These are phyloP conservation scores for Pitangus sulphuratus DNA, from an alignment of 2,797 vertebrate genomes.

Conservation along the genomic window DNA sequence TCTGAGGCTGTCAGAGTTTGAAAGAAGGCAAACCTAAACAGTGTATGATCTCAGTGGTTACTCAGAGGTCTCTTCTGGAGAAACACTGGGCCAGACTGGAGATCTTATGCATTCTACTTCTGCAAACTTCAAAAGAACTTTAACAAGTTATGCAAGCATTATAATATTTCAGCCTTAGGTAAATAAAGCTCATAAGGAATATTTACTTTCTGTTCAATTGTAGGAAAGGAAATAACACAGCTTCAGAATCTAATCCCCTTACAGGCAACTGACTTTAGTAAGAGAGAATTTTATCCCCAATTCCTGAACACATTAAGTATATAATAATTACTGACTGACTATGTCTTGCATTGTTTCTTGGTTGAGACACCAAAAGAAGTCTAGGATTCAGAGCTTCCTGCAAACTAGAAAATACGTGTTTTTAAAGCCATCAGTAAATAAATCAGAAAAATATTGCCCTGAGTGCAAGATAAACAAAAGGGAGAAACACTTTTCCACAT, in stretches of 20 bases:
- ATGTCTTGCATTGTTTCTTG: not conserved
- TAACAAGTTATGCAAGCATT: not conserved
- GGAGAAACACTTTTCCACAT: not conserved
- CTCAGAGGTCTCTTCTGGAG: not conserved
- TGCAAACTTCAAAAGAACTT: not conserved
- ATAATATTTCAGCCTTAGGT: not conserved
- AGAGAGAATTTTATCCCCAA: not conserved
- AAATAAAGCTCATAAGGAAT: not conserved
- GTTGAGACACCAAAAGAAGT: not conserved
- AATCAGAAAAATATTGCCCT: not conserved
- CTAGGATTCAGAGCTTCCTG: not conserved
- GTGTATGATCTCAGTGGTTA: not conserved
- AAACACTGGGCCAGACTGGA: not conserved
- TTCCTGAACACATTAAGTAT: not conserved
- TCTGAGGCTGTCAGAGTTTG: not conserved
- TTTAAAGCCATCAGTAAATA: not conserved
- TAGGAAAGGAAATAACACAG: not conserved
- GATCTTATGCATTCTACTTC: not conserved
- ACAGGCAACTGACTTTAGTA: not conserved
- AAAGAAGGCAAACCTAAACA: not conserved
- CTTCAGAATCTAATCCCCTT: not conserved
- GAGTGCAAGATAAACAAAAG: not conserved
- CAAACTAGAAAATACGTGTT: not conserved
- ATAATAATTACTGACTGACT: not conserved
- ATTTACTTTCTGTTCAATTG: not conserved